Evolutionary conservation across 1,140 invertebrate species (phyloP).

Genomic region (Aphis craccivora): DNA sequence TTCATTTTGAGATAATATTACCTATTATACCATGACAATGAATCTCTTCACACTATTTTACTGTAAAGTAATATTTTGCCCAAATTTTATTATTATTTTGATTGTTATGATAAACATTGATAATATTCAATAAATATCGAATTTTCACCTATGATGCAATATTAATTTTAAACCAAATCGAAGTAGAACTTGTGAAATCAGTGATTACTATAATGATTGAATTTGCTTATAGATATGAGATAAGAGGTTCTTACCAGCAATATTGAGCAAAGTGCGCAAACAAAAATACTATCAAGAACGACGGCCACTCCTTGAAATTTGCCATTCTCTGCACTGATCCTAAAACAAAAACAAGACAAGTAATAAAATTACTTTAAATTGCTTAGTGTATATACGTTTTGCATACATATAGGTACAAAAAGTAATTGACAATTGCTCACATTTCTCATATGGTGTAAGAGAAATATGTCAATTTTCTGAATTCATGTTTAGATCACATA

Average conservation of each 20-base stretch:
- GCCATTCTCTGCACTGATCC: not conserved
- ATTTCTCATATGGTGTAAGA: not conserved
- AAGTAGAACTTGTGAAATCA: not conserved
- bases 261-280: constrained; percentile 45
- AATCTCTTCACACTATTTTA: too few species aligned
- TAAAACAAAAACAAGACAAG: not conserved
- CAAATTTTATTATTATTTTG: not conserved
- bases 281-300: constrained; percentile 26
- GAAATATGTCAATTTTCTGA: not conserved
- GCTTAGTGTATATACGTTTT: not conserved
- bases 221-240: not conserved
- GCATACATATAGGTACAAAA: not conserved
- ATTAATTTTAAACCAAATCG: not conserved
- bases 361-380: not conserved
- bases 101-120: not conserved
- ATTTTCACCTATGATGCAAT: too few species aligned
- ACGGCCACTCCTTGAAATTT: not conserved
- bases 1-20: too few species aligned
- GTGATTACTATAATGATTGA: not conserved
- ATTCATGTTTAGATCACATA: not conserved
- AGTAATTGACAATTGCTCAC: not conserved
- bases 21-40: too few species aligned
- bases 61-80: too few species aligned
- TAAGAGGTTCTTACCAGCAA: constrained; percentile 14
- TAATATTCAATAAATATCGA: not conserved